phyloP scores from a whole-genome alignment of 2,113 vertebrate species.

The Eudyptes chrysolophus region DNA sequence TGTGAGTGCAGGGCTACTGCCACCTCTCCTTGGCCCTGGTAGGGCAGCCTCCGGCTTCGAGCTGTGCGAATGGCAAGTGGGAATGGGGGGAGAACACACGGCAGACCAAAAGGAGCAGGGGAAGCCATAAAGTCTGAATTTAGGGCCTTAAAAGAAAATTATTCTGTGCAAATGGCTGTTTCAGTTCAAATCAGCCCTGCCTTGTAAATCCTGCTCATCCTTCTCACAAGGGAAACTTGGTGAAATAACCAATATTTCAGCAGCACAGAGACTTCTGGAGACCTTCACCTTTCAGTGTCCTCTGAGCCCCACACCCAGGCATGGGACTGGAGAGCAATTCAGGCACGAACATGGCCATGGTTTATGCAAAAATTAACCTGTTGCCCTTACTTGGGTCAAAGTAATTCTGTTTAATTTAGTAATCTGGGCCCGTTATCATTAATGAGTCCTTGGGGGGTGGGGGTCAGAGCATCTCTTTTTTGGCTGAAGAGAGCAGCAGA shows the following conservation, averaged over 20 bases:
- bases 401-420: constrained; percentile 32
- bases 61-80: background rate
- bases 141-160: constrained; percentile 27
- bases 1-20: background rate
- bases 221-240: background rate
- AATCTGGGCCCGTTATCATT: constrained; percentile 22
- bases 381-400: constrained; percentile 29
- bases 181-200: constrained; percentile 30
- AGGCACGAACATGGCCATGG: accelerated
- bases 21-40: background rate
- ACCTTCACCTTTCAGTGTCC: constrained; percentile 25
- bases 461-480: constrained; percentile 13
- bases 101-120: background rate
- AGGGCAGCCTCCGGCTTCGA: background rate
- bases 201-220: constrained; percentile 46
- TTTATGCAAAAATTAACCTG: constrained; percentile 49
- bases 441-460: constrained; percentile 28
- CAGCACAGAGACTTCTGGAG: background rate
- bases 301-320: background rate
- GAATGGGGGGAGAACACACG: background rate
- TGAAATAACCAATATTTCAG: constrained; percentile 47
- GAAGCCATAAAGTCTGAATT: constrained; percentile 14
- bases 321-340: constrained; percentile 13
- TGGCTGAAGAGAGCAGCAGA: constrained; percentile 9
- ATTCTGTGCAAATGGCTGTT: constrained; percentile 2